Evolutionary conservation across 30 jellyfish, hydroid and myxozoan species (phyloP), one percentile per base, ranked within the genome.

Genomic region (Hydractinia echinata): DNA sequence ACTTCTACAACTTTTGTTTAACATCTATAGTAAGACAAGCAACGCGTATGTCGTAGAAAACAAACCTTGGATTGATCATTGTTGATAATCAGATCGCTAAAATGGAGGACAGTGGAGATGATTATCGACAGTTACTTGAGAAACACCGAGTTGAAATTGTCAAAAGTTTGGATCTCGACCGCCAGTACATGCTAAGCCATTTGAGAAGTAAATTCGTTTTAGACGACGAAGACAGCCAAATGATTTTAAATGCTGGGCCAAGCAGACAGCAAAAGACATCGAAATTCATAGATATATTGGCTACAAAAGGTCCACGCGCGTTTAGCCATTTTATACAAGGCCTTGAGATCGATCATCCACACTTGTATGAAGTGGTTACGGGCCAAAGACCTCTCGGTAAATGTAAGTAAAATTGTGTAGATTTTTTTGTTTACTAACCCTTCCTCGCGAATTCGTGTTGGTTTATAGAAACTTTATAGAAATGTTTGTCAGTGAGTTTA

Each of bases 181-280:
- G 98, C 44, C 98, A 91, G 76, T 86, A 77, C 55, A 54, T 91
- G 4, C 79, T 91, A 72, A 56, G 86, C 72, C 82, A 76, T 68
- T 83, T 91, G 86, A 72, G 96, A 61, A 86, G 96, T 85, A 77
- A 91, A 14, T 69, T 86, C 10, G 91, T 91, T 20, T 61, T 91
- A 5, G 98, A 91, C 76, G 98, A 86, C 18, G 98, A 91, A 62
- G 98, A 91, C 82, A 86, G 95, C 68, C 95, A 91, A 55, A 77
- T 79, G 30, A 86, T 91, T 18, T 39, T 86, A 71, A 83, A 77
- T 67, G 91, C 89, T 7, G 98, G 98, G 10, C 72, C 96, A 9
- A 87, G 91, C 16, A 71, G 98, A 55, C 95, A 91, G 62, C 96
- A 86, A 61, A 86, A 83, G 67, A 88, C 83, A 7, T 73, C 93